These are phyloP conservation scores for Trachymyrmex cornetzi DNA, from an alignment of 1,140 invertebrate species.

Conservation along the genomic window DNA sequence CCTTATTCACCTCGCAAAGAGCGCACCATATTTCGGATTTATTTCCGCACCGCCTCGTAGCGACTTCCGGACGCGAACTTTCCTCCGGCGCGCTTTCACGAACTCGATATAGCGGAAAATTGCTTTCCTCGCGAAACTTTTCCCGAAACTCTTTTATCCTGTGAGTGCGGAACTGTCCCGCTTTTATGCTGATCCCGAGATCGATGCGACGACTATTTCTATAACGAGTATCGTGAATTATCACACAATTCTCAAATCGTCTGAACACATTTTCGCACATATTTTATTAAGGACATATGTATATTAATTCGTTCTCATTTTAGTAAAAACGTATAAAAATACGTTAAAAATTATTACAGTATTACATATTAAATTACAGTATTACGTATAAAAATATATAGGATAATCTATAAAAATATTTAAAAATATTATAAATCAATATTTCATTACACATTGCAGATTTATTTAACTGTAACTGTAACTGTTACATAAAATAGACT, in stretches of 20 bases:
- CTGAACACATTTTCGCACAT: background rate
- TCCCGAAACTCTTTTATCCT: conserved; percentile 31
- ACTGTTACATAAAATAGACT: background rate
- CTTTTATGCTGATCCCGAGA: conserved; percentile 51
- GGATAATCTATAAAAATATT: background rate
- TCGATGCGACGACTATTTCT: conserved; percentile 60
- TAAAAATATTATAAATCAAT: conserved; percentile 2
- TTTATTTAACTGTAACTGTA: background rate
- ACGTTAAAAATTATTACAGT: too few species aligned
- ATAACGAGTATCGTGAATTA: conserved; percentile 47
- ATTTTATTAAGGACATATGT: background rate
- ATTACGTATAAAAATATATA: background rate
- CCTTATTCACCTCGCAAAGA: conserved; percentile 64
- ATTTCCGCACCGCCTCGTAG: conserved; percentile 62
- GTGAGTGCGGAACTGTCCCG: background rate
- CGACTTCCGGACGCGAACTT: conserved; percentile 64
- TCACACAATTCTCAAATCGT: background rate
- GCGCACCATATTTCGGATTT: conserved; percentile 64
- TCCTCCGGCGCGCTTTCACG: conserved; percentile 48
- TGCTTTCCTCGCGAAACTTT: conserved; percentile 66
- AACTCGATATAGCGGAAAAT: conserved; percentile 72
- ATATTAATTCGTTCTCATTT: background rate
- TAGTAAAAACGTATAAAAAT: background rate
- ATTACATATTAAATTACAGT: too few species aligned
- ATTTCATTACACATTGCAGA: background rate